Evolutionary conservation across 2,888 invertebrate genomes (phyloP).

Genomic region (Coremacera marginata): DNA sequence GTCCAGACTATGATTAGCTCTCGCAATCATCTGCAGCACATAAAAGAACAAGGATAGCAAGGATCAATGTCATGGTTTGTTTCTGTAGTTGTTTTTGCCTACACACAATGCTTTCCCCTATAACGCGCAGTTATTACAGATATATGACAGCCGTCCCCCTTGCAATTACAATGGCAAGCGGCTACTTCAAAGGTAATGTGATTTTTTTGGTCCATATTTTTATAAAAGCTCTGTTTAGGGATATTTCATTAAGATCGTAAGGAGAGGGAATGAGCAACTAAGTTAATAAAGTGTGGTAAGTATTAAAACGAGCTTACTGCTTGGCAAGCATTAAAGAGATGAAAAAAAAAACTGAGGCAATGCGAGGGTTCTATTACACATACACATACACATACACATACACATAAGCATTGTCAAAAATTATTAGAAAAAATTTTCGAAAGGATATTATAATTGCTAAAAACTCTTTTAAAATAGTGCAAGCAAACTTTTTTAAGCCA

Average conservation of each 20-base stretch:
- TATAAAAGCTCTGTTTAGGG: background rate
- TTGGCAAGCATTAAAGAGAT: too few relatives aligned
- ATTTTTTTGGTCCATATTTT: background rate
- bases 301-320: slow-evolving; percentile 5
- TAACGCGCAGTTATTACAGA: slow-evolving; percentile 54
- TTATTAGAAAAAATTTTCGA: too few relatives aligned
- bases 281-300: background rate
- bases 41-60: slow-evolving; percentile 60
- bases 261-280: background rate
- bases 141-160: slow-evolving; percentile 65
- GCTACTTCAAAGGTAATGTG: slow-evolving; percentile 8
- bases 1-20: slow-evolving; percentile 42
- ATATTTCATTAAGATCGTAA: background rate
- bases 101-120: slow-evolving; percentile 25
- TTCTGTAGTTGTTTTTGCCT: background rate
- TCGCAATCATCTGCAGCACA: slow-evolving; percentile 45
- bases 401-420: too few relatives aligned
- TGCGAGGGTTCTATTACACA: too few relatives aligned
- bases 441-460: too few relatives aligned
- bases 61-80: slow-evolving; percentile 18
- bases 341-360: too few relatives aligned
- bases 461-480: too few relatives aligned
- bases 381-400: too few relatives aligned
- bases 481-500: too few relatives aligned
- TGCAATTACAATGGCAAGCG: slow-evolving; percentile 10